Percentiles rank a stretch among this genome's conserved stretches.
Conservation (phyloP, 2,888 invertebrate species). For the Athalia cordata region DNA sequence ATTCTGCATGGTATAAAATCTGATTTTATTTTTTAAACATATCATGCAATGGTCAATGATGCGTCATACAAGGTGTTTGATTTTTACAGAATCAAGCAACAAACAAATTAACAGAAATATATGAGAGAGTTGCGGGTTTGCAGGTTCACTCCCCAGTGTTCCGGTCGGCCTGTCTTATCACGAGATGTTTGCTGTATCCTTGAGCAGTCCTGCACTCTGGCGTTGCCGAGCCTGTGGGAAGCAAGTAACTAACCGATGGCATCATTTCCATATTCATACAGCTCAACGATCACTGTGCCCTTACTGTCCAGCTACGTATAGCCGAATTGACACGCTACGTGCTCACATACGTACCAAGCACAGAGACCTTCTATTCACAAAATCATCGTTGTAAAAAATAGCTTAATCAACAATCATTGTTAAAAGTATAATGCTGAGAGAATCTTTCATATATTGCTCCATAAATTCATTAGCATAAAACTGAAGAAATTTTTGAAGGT, state of each 20-base stretch:
- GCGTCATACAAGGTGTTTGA: conserved; percentile 1
- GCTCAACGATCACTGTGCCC: conserved; percentile 88
- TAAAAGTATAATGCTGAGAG: conserved; percentile 6
- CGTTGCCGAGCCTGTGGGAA: conserved; percentile 89
- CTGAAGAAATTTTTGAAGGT: not conserved
- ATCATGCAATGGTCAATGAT: not conserved
- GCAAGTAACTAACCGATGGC: conserved; percentile 92
- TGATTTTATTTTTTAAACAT: not conserved
- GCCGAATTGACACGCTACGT: conserved; percentile 90
- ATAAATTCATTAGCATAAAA: conserved; percentile 6
- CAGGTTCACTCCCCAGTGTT: conserved; percentile 70
- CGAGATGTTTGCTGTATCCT: conserved; percentile 87
- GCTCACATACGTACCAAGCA: conserved; percentile 88
- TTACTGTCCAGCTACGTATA: conserved; percentile 90
- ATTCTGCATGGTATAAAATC: conserved; percentile 21
- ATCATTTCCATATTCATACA: conserved; percentile 90
- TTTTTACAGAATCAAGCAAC: conserved; percentile 11
- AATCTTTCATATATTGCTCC: conserved; percentile 22
- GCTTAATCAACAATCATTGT: conserved; percentile 26
- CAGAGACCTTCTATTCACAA: conserved; percentile 63
- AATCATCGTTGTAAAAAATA: conserved; percentile 65
- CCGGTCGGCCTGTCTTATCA: conserved; percentile 81
- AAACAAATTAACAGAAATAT: conserved; percentile 23
- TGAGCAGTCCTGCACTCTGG: conserved; percentile 85
- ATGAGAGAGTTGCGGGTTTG: conserved; percentile 48